These are phyloP conservation scores for Phaetusa simplex DNA, from an alignment of 2,113 vertebrate species.

Conservation along the genomic window DNA sequence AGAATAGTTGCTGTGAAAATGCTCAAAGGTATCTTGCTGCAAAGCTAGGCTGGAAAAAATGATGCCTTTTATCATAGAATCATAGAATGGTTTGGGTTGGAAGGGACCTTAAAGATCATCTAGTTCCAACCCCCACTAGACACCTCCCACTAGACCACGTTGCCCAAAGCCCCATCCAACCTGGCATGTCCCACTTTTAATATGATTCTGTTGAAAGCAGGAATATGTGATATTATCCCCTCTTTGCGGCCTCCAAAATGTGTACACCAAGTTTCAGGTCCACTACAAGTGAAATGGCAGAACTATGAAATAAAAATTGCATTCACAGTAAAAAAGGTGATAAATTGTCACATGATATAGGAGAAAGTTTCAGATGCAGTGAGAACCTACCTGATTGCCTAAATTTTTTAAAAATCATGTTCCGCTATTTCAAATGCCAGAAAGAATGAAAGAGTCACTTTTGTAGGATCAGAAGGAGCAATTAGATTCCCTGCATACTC, in stretches of 20 bases:
- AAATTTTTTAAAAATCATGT: neutral
- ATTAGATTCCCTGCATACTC: neutral
- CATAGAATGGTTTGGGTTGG: no score
- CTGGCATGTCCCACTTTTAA: neutral
- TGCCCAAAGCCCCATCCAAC: no score
- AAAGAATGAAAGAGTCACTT: neutral
- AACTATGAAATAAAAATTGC: neutral
- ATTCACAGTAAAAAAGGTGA: neutral
- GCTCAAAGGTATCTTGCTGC: slow-evolving; percentile 88
- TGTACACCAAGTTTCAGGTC: neutral
- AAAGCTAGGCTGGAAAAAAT: neutral
- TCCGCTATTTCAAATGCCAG: neutral
- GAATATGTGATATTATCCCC: neutral
- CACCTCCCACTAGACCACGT: no score
- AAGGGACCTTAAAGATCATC: no score
- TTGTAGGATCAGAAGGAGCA: neutral
- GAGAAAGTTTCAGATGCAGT: neutral
- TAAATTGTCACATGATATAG: neutral
- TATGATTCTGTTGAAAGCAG: neutral
- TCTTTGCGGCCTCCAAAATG: neutral
- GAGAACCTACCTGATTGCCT: neutral
- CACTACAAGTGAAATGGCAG: neutral
- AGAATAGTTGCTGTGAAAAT: slow-evolving; percentile 94
- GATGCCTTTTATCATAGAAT: no score
- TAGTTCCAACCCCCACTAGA: no score